Evolutionary conservation across 2,888 invertebrate genomes (phyloP).

Genomic region (Agrotis segetum): DNA sequence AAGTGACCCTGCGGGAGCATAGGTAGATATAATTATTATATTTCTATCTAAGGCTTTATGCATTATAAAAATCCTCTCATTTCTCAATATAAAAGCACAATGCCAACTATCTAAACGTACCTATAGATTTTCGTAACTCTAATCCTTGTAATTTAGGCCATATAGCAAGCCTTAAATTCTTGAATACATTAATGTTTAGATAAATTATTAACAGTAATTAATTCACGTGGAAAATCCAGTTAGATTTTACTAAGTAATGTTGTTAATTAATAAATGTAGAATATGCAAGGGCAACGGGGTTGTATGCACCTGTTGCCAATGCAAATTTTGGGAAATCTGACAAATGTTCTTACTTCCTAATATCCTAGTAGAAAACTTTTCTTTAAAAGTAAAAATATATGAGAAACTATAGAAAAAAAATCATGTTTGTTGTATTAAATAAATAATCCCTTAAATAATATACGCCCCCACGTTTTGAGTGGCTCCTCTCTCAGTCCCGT

Average conservation of each 20-base stretch:
- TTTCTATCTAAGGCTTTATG: not conserved
- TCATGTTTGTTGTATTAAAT: no score
- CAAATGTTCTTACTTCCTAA: no score
- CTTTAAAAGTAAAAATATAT: no score
- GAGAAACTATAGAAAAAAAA: no score
- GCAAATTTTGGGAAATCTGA: no score
- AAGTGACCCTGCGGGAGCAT: no score
- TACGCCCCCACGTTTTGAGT: no score
- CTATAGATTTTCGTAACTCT: constrained; percentile 26
- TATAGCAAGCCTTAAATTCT: constrained; percentile 47
- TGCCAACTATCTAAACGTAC: not conserved
- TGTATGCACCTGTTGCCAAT: not conserved
- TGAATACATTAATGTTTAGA: constrained; percentile 60
- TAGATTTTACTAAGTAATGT: constrained; percentile 50
- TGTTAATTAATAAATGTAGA: constrained; percentile 26
- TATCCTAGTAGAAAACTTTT: no score
- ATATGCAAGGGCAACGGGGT: constrained; percentile 25
- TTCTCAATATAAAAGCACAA: not conserved
- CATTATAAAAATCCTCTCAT: constrained; percentile 4
- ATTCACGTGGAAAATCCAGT: constrained; percentile 60
- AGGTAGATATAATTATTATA: no score
- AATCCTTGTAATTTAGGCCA: constrained; percentile 57
- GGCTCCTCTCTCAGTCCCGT: no score
- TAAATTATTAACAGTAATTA: constrained; percentile 57
- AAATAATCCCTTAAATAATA: no score